Conservation (phyloP, 2,888 invertebrate species). For the Drosophila kanekoi region DNA sequence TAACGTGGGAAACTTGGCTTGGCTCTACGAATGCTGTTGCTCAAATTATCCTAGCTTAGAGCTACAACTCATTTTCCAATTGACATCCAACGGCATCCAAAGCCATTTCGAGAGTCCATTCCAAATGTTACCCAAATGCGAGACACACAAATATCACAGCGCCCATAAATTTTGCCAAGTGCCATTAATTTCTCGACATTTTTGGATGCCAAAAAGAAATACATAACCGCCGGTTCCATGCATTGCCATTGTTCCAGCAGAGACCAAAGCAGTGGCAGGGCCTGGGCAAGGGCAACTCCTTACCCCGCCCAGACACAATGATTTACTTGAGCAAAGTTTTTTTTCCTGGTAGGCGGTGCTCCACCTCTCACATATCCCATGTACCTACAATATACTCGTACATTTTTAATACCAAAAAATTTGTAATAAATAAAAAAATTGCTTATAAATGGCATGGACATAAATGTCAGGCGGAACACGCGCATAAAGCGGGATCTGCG, state of each 20-base stretch:
- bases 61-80: constrained; percentile 20
- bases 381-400: constrained; percentile 41
- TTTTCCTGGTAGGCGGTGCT: constrained; percentile 8
- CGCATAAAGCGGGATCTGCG: constrained; percentile 28
- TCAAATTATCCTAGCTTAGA: not conserved
- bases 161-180: constrained; percentile 68
- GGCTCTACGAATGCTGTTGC: too few relatives aligned
- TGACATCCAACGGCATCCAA: constrained; percentile 37
- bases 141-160: constrained; percentile 57
- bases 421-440: constrained; percentile 70
- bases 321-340: constrained; percentile 68
- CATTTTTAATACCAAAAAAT: constrained; percentile 76
- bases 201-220: constrained; percentile 45
- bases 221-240: constrained; percentile 26
- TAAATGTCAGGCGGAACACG: constrained; percentile 67
- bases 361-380: not conserved
- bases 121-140: constrained; percentile 18
- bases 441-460: constrained; percentile 65
- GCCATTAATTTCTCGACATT: constrained; percentile 78
- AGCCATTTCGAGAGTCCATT: not conserved
- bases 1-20: too few relatives aligned
- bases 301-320: constrained; percentile 39
- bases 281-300: not conserved
- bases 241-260: constrained; percentile 41
- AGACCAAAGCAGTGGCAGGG: too few relatives aligned